Evolutionary conservation across 2,888 invertebrate species (phyloP), one percentile per base, ranked within the genome.

Genomic region (Nebria salina): DNA sequence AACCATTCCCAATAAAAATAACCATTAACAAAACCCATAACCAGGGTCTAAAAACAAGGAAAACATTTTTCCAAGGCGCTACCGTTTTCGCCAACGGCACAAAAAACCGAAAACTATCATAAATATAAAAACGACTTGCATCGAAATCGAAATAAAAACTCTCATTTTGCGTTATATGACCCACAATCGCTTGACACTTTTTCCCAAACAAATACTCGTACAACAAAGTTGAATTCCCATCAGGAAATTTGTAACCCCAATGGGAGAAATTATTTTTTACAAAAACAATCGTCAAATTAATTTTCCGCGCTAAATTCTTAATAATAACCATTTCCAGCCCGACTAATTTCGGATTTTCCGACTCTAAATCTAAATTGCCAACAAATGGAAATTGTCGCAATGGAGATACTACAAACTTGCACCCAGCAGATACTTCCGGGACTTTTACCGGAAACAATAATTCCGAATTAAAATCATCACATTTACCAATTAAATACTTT

Each of bases 131-230:
- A 42, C 68, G 5, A 9, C 68, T 76, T 15, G 68, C 76, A 26
- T 76, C 68, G 41, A 76, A 76, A 68, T 76, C 76, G 15, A 68
- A 68, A 68, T 43, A 68, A 68, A 76, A 76, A 34, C 66, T 68
- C 41, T 34, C 68, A 68, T 76, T 76, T 68, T 41, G 34, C n/a
- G 42, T 13, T 3, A 76, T 20, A 43, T 76, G 76, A 68, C 68
- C 76, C 20, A 68, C 41, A 25, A 76, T 76, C 42, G n/a, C 76
- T 9, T 68, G 25, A 64, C 75, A 65, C 4, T 64, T 64, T 75
- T 65, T 75, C 11, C 65, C 65, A 64, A 65, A 65, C 20, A 75
- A 11, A n/a, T 9, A 7, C 26, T 65, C 65, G 13, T 65, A 75
- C 64, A 75, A 25, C 54, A 75, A 65, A 26, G 64, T 65, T 25